Evolutionary conservation across 2,113 vertebrate species (phyloP).

Genomic region (Chamaetylas fuelleborni): DNA sequence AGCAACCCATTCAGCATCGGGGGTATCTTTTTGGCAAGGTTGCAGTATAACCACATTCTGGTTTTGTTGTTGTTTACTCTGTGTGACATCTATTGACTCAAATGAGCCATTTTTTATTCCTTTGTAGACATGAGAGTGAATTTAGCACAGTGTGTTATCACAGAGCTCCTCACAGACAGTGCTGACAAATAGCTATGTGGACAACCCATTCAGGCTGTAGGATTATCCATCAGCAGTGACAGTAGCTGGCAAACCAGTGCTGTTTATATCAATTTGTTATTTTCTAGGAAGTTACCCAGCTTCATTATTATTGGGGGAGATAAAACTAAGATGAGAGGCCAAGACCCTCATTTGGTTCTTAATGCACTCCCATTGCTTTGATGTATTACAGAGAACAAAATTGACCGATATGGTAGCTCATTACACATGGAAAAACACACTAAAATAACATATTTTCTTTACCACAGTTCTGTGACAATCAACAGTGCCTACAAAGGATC

Average conservation of each 20-base stretch:
- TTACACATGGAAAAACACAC: slow-evolving; percentile 37
- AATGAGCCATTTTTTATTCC: slow-evolving; percentile 67
- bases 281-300: slow-evolving; percentile 67
- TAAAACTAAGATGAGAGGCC: slow-evolving; percentile 69
- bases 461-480: not conserved
- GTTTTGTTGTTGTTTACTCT: slow-evolving; percentile 63
- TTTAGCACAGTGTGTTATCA: slow-evolving; percentile 68
- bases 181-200: slow-evolving; percentile 71
- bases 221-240: slow-evolving; percentile 69
- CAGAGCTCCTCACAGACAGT: slow-evolving; percentile 64
- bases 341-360: slow-evolving; percentile 65
- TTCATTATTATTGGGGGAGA: slow-evolving; percentile 68
- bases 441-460: slow-evolving; percentile 36
- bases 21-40: not conserved
- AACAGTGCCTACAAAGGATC: not conserved
- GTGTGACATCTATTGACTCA: slow-evolving; percentile 56
- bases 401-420: slow-evolving; percentile 36
- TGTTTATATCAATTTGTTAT: slow-evolving; percentile 68
- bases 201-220: slow-evolving; percentile 70
- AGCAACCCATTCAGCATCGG: not conserved
- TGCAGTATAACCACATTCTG: not conserved
- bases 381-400: slow-evolving; percentile 51
- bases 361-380: slow-evolving; percentile 57
- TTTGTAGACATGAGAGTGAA: slow-evolving; percentile 63
- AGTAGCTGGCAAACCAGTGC: slow-evolving; percentile 64